phyloP scores from a whole-genome alignment of 2,113 vertebrate species.

The Madoqua kirkii region DNA sequence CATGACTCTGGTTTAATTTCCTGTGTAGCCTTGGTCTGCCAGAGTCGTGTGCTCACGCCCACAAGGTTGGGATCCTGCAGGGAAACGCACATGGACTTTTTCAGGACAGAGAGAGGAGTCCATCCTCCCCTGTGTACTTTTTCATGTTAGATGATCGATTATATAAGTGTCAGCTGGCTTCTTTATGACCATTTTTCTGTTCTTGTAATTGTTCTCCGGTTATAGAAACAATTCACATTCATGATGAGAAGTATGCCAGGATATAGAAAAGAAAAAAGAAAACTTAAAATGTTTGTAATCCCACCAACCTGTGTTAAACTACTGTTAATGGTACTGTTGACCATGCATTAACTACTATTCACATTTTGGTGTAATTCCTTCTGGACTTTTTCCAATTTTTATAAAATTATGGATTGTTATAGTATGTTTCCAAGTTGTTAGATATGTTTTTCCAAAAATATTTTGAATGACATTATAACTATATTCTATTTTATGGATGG shows the following conservation, averaged over 20 bases:
- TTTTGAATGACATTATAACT: neutral
- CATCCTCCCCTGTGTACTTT: neutral
- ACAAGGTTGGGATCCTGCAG: neutral
- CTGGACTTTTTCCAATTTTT: neutral
- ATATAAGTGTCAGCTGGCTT: neutral
- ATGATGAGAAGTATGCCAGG: neutral
- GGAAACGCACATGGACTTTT: neutral
- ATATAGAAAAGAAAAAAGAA: neutral
- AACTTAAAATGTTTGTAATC: neutral
- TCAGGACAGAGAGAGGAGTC: neutral
- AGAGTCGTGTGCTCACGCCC: neutral
- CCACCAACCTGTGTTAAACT: neutral
- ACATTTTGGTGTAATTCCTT: neutral
- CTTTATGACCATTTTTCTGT: neutral
- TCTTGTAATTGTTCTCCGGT: slow-evolving; percentile 4
- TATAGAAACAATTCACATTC: neutral
- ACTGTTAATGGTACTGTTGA: neutral
- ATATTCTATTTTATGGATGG: neutral
- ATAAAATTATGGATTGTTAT: neutral
- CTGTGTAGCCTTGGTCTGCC: slow-evolving; percentile 27
- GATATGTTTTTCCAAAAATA: neutral
- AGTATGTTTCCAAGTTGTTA: neutral
- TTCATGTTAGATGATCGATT: neutral
- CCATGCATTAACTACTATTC: neutral
- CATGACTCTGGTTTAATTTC: slow-evolving; percentile 67